Evolutionary conservation across 2,113 vertebrate species (phyloP), one percentile per base, ranked within the genome.

Genomic region (Centropristis striata): DNA sequence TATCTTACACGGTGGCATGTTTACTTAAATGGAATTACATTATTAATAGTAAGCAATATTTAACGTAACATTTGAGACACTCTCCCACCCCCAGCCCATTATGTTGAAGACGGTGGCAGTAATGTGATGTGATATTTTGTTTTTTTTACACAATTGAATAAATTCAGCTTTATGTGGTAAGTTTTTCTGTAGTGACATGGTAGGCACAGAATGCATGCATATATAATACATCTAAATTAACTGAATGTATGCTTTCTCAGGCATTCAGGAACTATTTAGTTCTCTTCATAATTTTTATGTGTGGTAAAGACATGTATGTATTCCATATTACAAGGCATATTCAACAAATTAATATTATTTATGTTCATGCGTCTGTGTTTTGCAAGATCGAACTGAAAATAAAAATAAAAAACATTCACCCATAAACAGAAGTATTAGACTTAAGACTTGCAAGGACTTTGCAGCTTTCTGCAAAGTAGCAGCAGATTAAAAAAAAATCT

Each of bases 11-110:
- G 0, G 47, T 63, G 71, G 79, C 59, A 85, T 75, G 78, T 83
- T 90, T 61, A 78, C 65, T 87, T 61, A 78, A 86, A 81, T 71
- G 25, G 67, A 84, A 88, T 80, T 72, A 78, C 57, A 86, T 80
- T 84, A 89, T 89, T 82, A 80, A 87, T 84, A 66, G 75, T 71
- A 28, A 75, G 27, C 47, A 7, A 85, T 78, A 80, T 85, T 80
- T 69, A 74, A 85, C 42, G 18, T 44, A 82, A 75, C 58, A 83
- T 63, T 41, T 72, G 4, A 73, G 65, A 36, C 1, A 16, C 28
- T 23, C 12, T 10, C n/a, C 7, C 14, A 2, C 21, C 65, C 39
- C 71, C 58, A 11, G 32, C 1, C 12, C 37, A 53, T 69, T 37
- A 28, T 46, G 36, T 75, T 14, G 39, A 66, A 78, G 15, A 68